phyloP scores from a whole-genome alignment of 2,113 vertebrate species.

The Eubucco bourcierii region DNA sequence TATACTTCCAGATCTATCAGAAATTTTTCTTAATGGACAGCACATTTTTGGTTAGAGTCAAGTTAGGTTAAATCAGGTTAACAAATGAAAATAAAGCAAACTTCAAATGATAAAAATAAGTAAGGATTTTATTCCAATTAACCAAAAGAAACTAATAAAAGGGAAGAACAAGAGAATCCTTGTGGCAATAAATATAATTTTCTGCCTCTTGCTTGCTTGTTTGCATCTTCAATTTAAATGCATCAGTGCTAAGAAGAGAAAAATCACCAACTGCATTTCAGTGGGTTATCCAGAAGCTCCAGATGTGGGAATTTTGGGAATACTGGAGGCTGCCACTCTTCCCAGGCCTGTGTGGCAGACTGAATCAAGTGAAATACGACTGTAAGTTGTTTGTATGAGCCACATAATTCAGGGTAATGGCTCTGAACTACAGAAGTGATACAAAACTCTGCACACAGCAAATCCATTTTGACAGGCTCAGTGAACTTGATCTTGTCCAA shows the following conservation, averaged over 20 bases:
- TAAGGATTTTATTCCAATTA: neutral
- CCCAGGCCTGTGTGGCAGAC: neutral
- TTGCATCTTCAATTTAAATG: neutral
- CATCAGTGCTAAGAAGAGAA: neutral
- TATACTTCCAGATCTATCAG: neutral
- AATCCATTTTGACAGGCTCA: neutral
- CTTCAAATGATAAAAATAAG: neutral
- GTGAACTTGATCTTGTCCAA: neutral
- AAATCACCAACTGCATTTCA: neutral
- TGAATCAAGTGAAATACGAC: rapidly evolving
- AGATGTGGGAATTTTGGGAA: neutral
- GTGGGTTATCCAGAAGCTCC: neutral
- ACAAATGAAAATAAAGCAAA: neutral
- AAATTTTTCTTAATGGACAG: neutral
- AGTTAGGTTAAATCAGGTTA: neutral
- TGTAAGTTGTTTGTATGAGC: neutral
- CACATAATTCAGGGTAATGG: neutral
- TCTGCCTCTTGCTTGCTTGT: neutral
- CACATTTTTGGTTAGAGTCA: neutral
- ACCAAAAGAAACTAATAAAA: neutral
- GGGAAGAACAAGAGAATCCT: neutral
- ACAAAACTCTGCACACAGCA: rapidly evolving
- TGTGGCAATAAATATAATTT: neutral
- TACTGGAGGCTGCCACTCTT: neutral
- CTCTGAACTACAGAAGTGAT: neutral